Evolutionary conservation across 2,888 invertebrate genomes (phyloP).

Genomic region (Molorchus minor): DNA sequence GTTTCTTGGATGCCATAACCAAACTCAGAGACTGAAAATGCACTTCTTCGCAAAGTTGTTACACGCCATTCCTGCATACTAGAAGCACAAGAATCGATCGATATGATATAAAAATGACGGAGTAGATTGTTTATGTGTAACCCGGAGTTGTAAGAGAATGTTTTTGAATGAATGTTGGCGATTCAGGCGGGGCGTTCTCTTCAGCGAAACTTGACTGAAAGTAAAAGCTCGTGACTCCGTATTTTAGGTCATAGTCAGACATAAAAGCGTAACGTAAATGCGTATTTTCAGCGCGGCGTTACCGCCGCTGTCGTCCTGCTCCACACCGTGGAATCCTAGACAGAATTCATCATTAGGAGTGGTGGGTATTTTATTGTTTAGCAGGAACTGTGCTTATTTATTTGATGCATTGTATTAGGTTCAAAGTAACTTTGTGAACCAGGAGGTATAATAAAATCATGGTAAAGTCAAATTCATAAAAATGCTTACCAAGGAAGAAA

Average conservation of each 20-base stretch:
- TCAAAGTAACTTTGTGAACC: no score
- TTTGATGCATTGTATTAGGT: no score
- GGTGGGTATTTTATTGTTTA: conserved; percentile 25
- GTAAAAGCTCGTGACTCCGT: conserved; percentile 51
- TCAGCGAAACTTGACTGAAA: conserved; percentile 47
- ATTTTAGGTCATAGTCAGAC: conserved; percentile 51
- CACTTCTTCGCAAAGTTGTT: background rate
- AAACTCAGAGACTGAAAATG: no score
- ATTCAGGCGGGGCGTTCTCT: conserved; percentile 33
- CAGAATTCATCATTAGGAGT: conserved; percentile 22
- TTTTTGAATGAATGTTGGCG: conserved; percentile 39
- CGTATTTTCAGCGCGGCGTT: conserved; percentile 44
- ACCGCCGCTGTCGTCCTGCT: conserved; percentile 28
- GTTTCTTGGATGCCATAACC: no score
- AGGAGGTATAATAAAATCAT: no score
- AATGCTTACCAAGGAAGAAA: no score
- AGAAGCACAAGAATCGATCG: background rate
- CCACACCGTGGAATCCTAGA: conserved; percentile 30
- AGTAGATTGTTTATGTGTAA: conserved; percentile 9
- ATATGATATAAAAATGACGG: conserved; percentile 6
- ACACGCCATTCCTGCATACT: background rate
- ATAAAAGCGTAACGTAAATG: conserved; percentile 51
- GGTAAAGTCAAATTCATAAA: no score
- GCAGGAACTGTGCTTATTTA: no score
- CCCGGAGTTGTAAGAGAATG: conserved; percentile 15